A percentile compares a stretch with the other conserved stretches of the same genome.
phyloP scores from a whole-genome alignment of 2,888 invertebrate species.

The Polymixis flavicincta region DNA sequence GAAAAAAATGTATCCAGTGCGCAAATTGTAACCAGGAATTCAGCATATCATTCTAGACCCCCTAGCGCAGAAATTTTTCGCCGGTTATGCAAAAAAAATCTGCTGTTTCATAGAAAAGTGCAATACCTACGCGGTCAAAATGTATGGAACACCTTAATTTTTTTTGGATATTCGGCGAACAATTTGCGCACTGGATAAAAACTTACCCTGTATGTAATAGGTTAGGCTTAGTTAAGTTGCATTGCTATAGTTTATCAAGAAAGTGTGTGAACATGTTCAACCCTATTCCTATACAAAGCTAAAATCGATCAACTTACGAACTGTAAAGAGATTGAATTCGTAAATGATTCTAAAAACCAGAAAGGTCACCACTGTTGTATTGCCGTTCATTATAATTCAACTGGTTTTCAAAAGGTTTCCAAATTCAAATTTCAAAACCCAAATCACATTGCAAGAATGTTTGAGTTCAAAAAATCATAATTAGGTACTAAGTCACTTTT shows the following conservation, averaged over 20 bases:
- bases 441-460: background rate
- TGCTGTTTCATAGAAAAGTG: too few species aligned
- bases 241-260: background rate
- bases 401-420: constrained; percentile 1
- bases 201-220: too few species aligned
- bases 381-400: background rate
- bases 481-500: background rate
- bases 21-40: too few species aligned
- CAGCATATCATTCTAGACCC: too few species aligned
- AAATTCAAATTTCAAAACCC: constrained; percentile 9
- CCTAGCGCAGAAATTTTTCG: too few species aligned
- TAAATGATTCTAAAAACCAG: background rate
- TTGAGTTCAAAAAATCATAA: background rate
- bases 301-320: constrained; percentile 2
- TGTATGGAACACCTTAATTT: too few species aligned
- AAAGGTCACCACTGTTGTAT: background rate
- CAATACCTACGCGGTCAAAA: too few species aligned
- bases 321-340: background rate
- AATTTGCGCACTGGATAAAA: too few species aligned
- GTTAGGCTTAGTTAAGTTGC: background rate
- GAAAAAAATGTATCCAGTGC: too few species aligned
- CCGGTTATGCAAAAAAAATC: too few species aligned
- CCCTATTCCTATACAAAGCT: background rate
- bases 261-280: background rate
- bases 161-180: too few species aligned